Evolutionary conservation across 2,888 invertebrate genomes (phyloP).

Genomic region (Drosophila testacea): DNA sequence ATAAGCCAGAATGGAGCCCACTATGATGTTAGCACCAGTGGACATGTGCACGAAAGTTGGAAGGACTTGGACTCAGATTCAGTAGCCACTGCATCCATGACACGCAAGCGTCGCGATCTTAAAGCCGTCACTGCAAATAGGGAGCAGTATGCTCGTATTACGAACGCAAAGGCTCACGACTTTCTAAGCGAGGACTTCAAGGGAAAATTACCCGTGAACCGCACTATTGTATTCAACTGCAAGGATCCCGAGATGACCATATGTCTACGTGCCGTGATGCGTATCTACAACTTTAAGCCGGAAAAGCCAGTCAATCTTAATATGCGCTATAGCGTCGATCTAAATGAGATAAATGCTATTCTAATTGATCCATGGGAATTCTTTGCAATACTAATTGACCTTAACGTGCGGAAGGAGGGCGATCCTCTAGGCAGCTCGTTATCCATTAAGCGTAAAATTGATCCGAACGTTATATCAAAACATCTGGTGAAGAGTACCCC

Average conservation of each 20-base stretch:
- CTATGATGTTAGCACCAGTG: constrained; percentile 66
- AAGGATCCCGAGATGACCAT: constrained; percentile 80
- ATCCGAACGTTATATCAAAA: constrained; percentile 84
- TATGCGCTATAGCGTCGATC: constrained; percentile 82
- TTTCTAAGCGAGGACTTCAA: constrained; percentile 82
- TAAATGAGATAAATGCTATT: constrained; percentile 84
- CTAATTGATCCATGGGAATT: constrained; percentile 84
- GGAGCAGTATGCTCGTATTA: constrained; percentile 81
- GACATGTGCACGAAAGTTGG: constrained; percentile 59
- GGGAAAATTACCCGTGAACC: constrained; percentile 82
- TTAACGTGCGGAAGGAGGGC: constrained; percentile 78
- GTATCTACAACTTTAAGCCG: constrained; percentile 82
- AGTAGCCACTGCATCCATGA: constrained; percentile 70
- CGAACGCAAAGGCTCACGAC: constrained; percentile 77
- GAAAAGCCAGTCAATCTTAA: constrained; percentile 80
- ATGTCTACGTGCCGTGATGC: constrained; percentile 83
- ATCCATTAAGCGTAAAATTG: constrained; percentile 77
- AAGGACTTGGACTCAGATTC: constrained; percentile 56
- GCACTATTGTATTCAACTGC: constrained; percentile 85
- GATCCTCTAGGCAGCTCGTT: constrained; percentile 72
- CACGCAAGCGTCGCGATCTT: constrained; percentile 73
- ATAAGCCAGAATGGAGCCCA: constrained; percentile 50
- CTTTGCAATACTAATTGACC: constrained; percentile 82
- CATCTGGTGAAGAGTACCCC: constrained; percentile 80
- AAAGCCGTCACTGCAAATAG: constrained; percentile 73